Evolutionary conservation across 2,113 vertebrate genomes (phyloP).

Genomic region (Stercorarius parasiticus): DNA sequence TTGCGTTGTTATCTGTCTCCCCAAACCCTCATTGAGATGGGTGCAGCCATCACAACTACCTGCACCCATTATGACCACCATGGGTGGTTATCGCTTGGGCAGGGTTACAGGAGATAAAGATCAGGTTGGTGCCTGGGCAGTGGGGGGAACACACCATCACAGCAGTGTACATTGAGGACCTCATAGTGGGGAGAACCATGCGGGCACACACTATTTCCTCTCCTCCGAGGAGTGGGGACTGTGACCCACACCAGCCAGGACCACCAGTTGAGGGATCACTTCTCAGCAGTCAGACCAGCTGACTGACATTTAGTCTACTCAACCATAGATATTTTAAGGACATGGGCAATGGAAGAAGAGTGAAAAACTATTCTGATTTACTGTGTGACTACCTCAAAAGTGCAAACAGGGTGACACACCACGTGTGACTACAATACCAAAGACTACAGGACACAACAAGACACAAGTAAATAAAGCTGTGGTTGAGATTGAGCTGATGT

Average conservation of each 20-base stretch:
- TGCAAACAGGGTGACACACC: neutral
- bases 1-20: neutral
- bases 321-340: neutral
- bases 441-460: neutral
- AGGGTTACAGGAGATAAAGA: neutral
- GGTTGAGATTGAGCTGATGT: neutral
- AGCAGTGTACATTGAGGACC: no score
- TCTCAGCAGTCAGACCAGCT: neutral
- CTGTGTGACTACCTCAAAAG: neutral
- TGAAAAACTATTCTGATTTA: neutral
- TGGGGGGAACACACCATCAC: neutral
- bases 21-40: neutral
- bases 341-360: neutral
- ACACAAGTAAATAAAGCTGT: neutral
- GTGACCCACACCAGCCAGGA: neutral
- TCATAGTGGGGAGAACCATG: neutral
- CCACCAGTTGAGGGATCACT: neutral
- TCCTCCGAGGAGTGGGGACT: neutral
- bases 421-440: neutral
- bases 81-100: neutral
- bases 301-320: neutral
- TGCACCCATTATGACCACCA: neutral
- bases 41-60: neutral
- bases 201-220: fast-evolving
- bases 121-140: neutral